These are phyloP conservation scores for Hipposideros armiger DNA, from an alignment of 2,113 vertebrate species.

Conservation along the genomic window DNA sequence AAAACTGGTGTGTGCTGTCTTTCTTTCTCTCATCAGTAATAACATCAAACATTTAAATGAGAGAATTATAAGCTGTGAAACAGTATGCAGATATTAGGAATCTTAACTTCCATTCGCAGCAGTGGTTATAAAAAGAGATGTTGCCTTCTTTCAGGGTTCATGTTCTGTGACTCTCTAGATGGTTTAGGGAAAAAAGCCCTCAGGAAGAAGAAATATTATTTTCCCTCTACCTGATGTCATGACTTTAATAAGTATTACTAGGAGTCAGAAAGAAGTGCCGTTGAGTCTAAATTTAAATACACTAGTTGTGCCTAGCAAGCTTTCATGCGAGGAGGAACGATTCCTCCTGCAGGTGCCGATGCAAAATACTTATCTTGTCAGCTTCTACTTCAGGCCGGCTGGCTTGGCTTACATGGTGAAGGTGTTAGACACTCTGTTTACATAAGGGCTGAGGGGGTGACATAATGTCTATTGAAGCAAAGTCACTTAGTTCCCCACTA, in stretches of 20 bases:
- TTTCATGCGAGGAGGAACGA: not conserved
- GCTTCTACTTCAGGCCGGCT: not conserved
- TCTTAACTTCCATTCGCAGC: not conserved
- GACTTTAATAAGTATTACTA: slow-evolving; percentile 36
- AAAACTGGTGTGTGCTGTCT: not conserved
- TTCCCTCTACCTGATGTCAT: slow-evolving; percentile 49
- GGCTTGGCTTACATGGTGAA: not conserved
- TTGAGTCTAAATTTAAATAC: slow-evolving; percentile 39
- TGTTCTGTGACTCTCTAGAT: slow-evolving; percentile 44
- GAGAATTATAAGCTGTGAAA: not conserved
- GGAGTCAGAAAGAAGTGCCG: not conserved
- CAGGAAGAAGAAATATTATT: slow-evolving; percentile 61
- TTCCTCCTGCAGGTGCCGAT: slow-evolving; percentile 36
- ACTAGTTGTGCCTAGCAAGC: not conserved
- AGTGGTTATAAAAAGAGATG: not conserved
- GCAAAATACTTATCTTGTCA: slow-evolving; percentile 87
- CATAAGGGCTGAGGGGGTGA: slow-evolving; percentile 85
- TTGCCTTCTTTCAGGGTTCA: not conserved
- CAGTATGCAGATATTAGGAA: not conserved
- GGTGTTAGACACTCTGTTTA: slow-evolving; percentile 88
- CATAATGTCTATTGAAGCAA: slow-evolving; percentile 89
- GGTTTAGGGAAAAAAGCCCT: not conserved
- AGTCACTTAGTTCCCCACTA: slow-evolving; percentile 78
- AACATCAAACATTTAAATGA: not conserved
- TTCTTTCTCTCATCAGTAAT: not conserved